Percentiles rank a stretch among this genome's conserved stretches.
These are phyloP conservation scores for Chaetogeoica ovagalla DNA, from an alignment of 2,888 invertebrate species.

Conservation along the genomic window DNA sequence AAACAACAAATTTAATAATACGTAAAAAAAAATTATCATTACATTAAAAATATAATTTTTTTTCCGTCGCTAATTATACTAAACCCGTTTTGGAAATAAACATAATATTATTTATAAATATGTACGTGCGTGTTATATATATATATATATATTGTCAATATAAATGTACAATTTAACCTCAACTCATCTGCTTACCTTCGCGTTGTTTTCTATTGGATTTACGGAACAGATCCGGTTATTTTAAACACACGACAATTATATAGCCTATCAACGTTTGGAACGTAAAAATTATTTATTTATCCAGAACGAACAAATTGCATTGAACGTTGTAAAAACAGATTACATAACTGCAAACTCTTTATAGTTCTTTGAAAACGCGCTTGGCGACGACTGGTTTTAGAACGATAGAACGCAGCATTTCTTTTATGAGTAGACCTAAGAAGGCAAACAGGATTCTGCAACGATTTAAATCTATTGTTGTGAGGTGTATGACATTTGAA, in stretches of 20 bases:
- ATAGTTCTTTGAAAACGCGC: background rate
- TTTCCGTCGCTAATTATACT: slow-evolving; percentile 7
- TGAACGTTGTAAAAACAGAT: slow-evolving; percentile 12
- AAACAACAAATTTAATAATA: background rate
- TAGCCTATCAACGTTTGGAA: background rate
- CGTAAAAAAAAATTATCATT: slow-evolving; percentile 6
- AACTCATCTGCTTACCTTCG: background rate
- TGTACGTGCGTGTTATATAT: background rate
- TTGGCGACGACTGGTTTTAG: background rate
- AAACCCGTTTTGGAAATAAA: slow-evolving; percentile 20
- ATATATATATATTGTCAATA: too few relatives aligned
- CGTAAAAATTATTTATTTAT: slow-evolving; percentile 17
- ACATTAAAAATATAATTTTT: background rate
- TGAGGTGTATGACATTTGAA: too few relatives aligned
- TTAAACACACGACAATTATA: background rate
- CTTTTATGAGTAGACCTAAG: too few relatives aligned
- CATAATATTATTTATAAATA: background rate
- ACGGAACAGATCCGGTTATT: slow-evolving; percentile 12
- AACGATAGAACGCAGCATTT: background rate
- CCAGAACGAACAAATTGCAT: slow-evolving; percentile 1
- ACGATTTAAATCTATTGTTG: too few relatives aligned
- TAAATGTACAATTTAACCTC: background rate
- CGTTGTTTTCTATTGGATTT: background rate
- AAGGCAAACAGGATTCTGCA: too few relatives aligned
- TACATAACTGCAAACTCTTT: background rate